Base-by-base conservation (phyloP, 1,140 invertebrate species). In the Cyrtorhinus lividipennis region DNA sequence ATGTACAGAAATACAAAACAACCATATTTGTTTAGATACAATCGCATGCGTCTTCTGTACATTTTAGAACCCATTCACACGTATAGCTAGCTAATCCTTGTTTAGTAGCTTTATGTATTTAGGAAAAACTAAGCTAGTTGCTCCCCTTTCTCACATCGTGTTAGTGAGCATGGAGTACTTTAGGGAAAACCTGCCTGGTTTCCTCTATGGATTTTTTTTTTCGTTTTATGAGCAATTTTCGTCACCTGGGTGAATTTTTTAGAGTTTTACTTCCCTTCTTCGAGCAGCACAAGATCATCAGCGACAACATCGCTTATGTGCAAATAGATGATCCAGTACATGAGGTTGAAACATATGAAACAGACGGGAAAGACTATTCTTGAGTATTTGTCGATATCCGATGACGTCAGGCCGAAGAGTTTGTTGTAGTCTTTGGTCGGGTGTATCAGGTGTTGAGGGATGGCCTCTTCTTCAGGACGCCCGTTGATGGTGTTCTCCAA, bases 401-500 rank as follows among this genome's bases (percentile, higher is more conserved):
- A 77, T 27, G 79, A 75, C 59, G 77, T 76, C 62, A 77, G 74
- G 38, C 79, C 79, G 62, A 73, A 77, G 62, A 80, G 67, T 67
- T 76, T 77, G 67, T 77, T 77, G 57, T 76, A 68, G 67, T 77
- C 75, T 59, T 67, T 67, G 62, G 62, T 44, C 38, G 48, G n/a
- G 62, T 27, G 27, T 12, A 53, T 53, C 10, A 53, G 48, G 18
- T 53, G 48, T 20, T 53, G 48, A 5, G 48, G 48, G 10, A 24
- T 56, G 24, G 62, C 71, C 23, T 71, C 72, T 56, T 72, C 72
- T 13, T 66, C 68, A 23, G 70, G 68, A 0, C 72, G 64, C 56
- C 73, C 75, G 69, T 77, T 76, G 12, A 77, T 68, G 18, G 72
- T 76, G 72, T 90, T 90, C 76, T 92, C 89, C 65, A 91, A 77